Evolutionary conservation across 2,113 vertebrate genomes (phyloP).

Genomic region (Myiozetetes cayanensis): DNA sequence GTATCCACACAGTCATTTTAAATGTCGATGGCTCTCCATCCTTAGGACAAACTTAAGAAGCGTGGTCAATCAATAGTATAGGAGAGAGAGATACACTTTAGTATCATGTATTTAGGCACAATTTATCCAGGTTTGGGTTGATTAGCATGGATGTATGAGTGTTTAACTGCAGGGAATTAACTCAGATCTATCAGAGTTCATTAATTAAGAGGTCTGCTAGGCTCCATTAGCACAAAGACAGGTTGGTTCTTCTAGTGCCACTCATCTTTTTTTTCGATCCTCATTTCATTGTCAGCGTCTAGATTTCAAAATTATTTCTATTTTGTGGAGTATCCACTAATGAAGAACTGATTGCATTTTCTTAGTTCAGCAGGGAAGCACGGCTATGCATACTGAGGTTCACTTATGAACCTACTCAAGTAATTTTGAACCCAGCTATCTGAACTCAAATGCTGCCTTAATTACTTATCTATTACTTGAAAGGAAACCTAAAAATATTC

Average conservation of each 20-base stretch:
- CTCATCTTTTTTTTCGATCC: neutral
- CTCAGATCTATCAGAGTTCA: neutral
- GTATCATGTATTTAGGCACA: neutral
- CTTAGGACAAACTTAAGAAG: neutral
- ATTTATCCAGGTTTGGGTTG: neutral
- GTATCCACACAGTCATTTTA: neutral
- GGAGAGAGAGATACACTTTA: neutral
- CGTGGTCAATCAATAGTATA: neutral
- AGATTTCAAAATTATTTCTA: neutral
- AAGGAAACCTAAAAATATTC: conserved; percentile 22
- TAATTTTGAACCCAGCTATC: neutral
- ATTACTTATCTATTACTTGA: conserved; percentile 27
- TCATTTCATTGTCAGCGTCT: neutral
- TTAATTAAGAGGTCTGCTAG: neutral
- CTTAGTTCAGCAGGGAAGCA: neutral
- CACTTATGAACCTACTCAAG: neutral
- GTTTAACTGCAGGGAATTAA: neutral
- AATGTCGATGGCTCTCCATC: neutral
- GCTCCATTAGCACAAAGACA: neutral
- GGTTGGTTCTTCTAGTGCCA: neutral
- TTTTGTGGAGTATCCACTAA: neutral
- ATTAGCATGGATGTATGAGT: neutral
- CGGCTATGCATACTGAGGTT: neutral
- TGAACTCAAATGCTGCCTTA: neutral
- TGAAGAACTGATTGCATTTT: neutral